phyloP scores from a whole-genome alignment of 2,113 vertebrate genomes.

The Anolis sagrei region DNA sequence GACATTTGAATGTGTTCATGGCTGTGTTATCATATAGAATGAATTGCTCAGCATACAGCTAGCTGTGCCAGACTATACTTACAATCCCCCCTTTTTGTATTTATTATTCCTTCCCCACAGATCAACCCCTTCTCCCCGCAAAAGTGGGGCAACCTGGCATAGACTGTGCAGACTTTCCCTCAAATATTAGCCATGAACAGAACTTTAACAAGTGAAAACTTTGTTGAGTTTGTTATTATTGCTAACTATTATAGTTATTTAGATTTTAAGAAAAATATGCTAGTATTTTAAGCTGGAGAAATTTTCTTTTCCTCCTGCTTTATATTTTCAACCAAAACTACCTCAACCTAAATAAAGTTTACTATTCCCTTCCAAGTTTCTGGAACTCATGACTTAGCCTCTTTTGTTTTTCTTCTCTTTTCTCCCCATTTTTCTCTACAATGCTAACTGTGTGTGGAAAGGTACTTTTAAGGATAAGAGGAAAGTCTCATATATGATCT shows the following conservation, averaged over 20 bases:
- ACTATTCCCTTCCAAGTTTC: constrained; percentile 35
- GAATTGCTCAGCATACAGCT: neutral
- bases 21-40: neutral
- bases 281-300: constrained; percentile 9
- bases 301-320: constrained; percentile 28
- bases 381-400: neutral
- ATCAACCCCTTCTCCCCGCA: neutral
- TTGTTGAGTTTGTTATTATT: neutral
- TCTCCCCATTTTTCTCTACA: no score
- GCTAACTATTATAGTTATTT: constrained; percentile 3
- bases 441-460: neutral
- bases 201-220: neutral
- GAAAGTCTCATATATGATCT: no score
- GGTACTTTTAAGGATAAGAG: neutral
- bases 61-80: neutral
- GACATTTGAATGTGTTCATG: neutral
- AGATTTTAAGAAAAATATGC: constrained; percentile 22
- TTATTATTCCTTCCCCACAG: constrained; percentile 13
- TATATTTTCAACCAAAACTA: constrained; percentile 67
- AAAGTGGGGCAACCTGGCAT: neutral
- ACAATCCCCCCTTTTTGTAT: neutral
- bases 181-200: neutral
- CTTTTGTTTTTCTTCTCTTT: neutral
- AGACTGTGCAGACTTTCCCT: neutral
- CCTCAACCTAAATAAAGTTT: constrained; percentile 79